Conservation (phyloP, 2,797 vertebrate species). For the Darevskia nairensis region DNA sequence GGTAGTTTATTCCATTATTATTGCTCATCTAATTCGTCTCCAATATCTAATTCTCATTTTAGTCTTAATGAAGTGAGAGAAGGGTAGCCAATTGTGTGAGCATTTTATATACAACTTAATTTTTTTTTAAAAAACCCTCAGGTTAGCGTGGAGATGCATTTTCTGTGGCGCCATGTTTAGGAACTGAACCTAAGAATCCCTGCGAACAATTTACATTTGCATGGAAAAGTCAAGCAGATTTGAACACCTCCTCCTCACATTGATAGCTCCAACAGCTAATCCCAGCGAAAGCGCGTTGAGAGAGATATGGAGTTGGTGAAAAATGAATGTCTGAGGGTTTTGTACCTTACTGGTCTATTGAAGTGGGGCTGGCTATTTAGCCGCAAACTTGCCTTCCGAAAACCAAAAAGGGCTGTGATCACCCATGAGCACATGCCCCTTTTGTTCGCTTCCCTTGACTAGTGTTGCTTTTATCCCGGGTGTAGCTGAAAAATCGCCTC, state of each 20-base stretch:
- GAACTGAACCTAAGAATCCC: background rate
- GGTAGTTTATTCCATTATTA: no score
- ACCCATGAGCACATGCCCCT: background rate
- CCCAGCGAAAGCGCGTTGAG: background rate
- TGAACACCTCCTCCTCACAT: background rate
- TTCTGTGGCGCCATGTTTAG: background rate
- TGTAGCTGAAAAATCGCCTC: background rate
- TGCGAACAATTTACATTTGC: background rate
- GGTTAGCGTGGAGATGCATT: background rate
- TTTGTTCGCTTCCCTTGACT: background rate
- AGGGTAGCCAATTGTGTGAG: no score
- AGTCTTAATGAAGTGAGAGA: no score
- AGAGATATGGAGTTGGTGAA: background rate
- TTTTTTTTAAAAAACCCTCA: no score
- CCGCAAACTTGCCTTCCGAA: constrained; percentile 16
- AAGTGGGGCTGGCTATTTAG: constrained; percentile 4
- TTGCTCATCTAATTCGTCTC: no score
- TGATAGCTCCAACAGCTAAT: background rate
- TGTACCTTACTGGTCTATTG: background rate
- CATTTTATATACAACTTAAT: no score
- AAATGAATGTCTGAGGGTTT: constrained; percentile 6
- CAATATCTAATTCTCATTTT: no score
- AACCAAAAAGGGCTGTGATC: background rate
- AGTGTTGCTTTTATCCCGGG: fast-evolving
- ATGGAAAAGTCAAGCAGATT: background rate